A percentile compares a stretch with the other conserved stretches of the same genome.
Evolutionary conservation across 2,797 vertebrate species (phyloP).

Genomic region (Rallus crepitans): DNA sequence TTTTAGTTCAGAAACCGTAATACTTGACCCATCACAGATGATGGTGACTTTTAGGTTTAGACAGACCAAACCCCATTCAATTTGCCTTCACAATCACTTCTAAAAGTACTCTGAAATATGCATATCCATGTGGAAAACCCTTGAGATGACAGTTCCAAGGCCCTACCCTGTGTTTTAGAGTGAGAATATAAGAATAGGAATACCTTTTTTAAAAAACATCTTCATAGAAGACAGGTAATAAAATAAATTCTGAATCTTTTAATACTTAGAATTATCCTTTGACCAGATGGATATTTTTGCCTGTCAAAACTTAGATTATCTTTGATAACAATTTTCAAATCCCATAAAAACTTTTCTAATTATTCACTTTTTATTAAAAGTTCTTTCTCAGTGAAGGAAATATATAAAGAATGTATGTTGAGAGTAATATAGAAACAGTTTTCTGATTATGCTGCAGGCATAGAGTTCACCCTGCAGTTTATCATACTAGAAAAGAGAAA

Average conservation of each 20-base stretch:
- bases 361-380: neutral
- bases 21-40: neutral
- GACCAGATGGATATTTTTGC: neutral
- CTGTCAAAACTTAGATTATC: neutral
- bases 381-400: neutral
- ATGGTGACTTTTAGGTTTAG: neutral
- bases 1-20: neutral
- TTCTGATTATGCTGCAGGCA: constrained; percentile 20
- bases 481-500: constrained; percentile 25
- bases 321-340: neutral
- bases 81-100: neutral
- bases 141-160: neutral
- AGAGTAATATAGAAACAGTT: constrained; percentile 46
- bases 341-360: neutral
- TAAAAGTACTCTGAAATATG: neutral
- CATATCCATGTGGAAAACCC: neutral
- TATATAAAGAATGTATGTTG: neutral
- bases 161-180: neutral
- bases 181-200: neutral
- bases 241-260: neutral
- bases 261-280: neutral
- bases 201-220: neutral
- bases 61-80: neutral
- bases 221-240: neutral
- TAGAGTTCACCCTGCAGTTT: constrained; percentile 18